A percentile compares a stretch with the other conserved stretches of the same genome.
Conservation (phyloP, 2,113 vertebrate genomes). For the Hoplias malabaricus region DNA sequence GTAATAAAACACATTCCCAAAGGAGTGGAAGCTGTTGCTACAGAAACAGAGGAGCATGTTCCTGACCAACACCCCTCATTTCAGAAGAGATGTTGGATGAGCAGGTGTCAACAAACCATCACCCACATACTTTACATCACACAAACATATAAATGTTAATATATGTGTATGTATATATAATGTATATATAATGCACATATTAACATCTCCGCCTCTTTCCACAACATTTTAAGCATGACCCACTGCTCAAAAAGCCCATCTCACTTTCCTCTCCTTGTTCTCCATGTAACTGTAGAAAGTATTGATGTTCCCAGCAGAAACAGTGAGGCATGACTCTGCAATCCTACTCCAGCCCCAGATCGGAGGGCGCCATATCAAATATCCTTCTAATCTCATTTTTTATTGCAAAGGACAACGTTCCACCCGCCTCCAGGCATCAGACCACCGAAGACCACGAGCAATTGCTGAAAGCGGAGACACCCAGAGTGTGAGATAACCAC, state of each 20-base stretch:
- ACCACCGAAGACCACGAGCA: background rate
- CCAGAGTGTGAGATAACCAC: background rate
- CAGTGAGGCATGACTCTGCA: slow-evolving; percentile 69
- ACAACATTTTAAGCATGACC: background rate
- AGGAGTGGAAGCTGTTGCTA: too few relatives aligned
- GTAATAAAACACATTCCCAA: too few relatives aligned
- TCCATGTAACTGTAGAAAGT: slow-evolving; percentile 69
- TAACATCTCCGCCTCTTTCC: background rate
- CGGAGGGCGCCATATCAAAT: slow-evolving; percentile 47
- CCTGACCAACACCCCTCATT: too few relatives aligned
- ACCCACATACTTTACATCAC: too few relatives aligned
- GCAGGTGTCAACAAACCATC: too few relatives aligned
- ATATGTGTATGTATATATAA: background rate
- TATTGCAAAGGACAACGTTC: background rate
- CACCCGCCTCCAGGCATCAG: background rate
- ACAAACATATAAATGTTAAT: background rate
- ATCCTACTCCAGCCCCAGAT: slow-evolving; percentile 56
- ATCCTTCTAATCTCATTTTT: slow-evolving; percentile 34
- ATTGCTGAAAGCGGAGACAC: background rate
- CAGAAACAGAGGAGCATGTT: too few relatives aligned
- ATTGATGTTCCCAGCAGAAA: slow-evolving; percentile 67
- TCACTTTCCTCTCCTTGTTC: slow-evolving; percentile 29
- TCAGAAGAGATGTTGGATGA: too few relatives aligned
- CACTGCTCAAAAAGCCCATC: background rate
- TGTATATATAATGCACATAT: too few relatives aligned